Evolutionary conservation across 2,797 vertebrate genomes (phyloP).

Genomic region (Anniella stebbinsi): DNA sequence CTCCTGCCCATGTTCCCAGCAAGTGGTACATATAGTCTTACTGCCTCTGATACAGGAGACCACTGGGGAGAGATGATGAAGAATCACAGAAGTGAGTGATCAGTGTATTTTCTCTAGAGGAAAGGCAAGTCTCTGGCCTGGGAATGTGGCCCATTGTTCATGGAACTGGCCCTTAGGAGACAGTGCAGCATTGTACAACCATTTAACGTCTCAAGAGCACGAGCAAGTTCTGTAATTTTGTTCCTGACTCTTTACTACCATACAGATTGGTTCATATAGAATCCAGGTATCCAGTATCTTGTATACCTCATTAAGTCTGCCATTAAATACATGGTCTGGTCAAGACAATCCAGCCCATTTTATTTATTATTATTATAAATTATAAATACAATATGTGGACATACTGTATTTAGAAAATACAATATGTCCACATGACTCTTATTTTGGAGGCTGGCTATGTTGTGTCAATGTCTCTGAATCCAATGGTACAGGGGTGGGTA

Average conservation of each 20-base stretch:
- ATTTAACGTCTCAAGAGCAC: background rate
- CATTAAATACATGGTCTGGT: background rate
- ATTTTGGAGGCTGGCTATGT: background rate
- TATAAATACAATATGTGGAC: too few relatives aligned
- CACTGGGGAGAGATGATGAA: background rate
- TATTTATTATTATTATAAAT: too few relatives aligned
- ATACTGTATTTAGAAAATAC: background rate
- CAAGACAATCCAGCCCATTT: background rate
- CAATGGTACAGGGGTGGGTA: background rate
- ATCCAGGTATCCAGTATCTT: background rate
- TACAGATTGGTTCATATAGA: background rate
- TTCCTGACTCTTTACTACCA: background rate
- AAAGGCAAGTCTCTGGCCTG: background rate
- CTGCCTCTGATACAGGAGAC: too few relatives aligned
- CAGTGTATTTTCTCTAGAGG: background rate
- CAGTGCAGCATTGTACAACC: background rate
- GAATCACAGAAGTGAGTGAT: background rate
- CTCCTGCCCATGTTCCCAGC: too few relatives aligned
- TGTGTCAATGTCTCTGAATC: background rate
- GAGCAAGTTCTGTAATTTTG: background rate
- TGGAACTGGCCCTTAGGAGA: background rate
- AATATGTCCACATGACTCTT: too few relatives aligned
- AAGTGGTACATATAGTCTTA: too few relatives aligned
- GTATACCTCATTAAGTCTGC: background rate
- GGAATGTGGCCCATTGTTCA: background rate